These are phyloP conservation scores for Ptilodon capucinus DNA, from an alignment of 2,888 invertebrate genomes.

Conservation along the genomic window DNA sequence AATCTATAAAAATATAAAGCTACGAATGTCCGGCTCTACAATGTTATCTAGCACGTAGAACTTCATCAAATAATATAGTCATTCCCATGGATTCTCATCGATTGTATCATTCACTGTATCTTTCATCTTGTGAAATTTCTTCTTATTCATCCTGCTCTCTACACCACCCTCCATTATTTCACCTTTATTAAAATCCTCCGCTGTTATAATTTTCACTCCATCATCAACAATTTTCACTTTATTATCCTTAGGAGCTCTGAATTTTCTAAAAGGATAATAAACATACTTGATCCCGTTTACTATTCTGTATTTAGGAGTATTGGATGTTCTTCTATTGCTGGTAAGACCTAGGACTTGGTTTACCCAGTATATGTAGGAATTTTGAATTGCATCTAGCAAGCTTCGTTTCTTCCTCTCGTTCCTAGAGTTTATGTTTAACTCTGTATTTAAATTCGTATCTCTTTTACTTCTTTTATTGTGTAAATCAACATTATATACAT, in stretches of 20 bases:
- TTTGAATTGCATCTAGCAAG: constrained; percentile 60
- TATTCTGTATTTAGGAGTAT: constrained; percentile 56
- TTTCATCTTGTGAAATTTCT: constrained; percentile 61
- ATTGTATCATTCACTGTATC: constrained; percentile 60
- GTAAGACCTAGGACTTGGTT: constrained; percentile 53
- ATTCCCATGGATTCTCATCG: constrained; percentile 75
- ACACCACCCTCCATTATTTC: constrained; percentile 63
- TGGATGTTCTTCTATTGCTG: constrained; percentile 44
- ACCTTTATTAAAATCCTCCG: constrained; percentile 71
- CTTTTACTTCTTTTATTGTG: not conserved
- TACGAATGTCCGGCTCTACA: constrained; percentile 65
- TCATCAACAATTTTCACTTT: constrained; percentile 38
- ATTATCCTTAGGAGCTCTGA: constrained; percentile 50
- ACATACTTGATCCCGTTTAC: constrained; percentile 68
- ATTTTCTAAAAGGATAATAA: constrained; percentile 56
- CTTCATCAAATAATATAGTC: constrained; percentile 77
- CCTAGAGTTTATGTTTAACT: not conserved
- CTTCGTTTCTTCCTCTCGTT: constrained; percentile 51
- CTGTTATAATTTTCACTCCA: constrained; percentile 45
- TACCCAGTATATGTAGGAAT: constrained; percentile 64
- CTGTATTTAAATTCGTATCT: not conserved
- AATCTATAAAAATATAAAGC: constrained; percentile 35
- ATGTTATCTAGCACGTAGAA: constrained; percentile 68
- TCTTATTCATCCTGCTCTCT: constrained; percentile 59
- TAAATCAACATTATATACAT: not conserved